A percentile compares a stretch with the other conserved stretches of the same genome.
phyloP scores from a whole-genome alignment of 2,113 vertebrate genomes.

The Psettodes erumei region DNA sequence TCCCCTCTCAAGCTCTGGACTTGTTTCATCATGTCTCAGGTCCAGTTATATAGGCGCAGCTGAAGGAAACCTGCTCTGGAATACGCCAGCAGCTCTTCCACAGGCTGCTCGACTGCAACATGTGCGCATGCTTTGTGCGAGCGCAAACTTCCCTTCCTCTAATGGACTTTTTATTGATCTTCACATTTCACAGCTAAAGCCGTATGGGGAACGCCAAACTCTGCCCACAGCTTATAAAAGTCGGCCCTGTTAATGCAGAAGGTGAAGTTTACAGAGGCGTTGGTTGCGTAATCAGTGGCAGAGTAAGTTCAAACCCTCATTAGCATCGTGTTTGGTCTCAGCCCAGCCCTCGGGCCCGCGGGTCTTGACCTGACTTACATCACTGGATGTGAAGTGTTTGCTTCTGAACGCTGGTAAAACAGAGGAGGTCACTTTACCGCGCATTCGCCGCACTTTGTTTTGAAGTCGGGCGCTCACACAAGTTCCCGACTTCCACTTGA shows the following conservation, averaged over 20 bases:
- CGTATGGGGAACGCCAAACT: conserved; percentile 7
- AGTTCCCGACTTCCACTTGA: conserved; percentile 45
- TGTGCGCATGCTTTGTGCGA: not conserved
- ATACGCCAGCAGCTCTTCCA: conserved; percentile 29
- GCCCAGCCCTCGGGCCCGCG: not conserved
- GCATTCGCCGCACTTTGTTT: conserved; percentile 22
- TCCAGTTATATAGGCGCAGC: not conserved
- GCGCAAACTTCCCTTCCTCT: conserved; percentile 19
- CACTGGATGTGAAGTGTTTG: not conserved
- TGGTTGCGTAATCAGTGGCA: conserved; percentile 51
- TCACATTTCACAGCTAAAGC: conserved; percentile 42
- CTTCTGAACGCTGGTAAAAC: conserved; percentile 14
- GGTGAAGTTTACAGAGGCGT: conserved; percentile 44
- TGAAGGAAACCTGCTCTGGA: conserved; percentile 16
- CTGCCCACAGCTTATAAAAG: conserved; percentile 20
- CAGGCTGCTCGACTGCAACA: conserved; percentile 16
- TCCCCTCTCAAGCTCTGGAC: conserved; percentile 21
- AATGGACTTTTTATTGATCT: conserved; percentile 66
- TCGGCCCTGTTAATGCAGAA: conserved; percentile 24
- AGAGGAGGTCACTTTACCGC: conserved; percentile 5
- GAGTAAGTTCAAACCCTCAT: conserved; percentile 30
- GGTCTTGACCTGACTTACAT: conserved; percentile 27
- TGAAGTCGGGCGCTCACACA: conserved; percentile 40
- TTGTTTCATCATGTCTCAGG: conserved; percentile 36
- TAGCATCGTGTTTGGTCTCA: conserved; percentile 44